Evolutionary conservation across 2,797 vertebrate genomes (phyloP).

Genomic region (Microtus obscurus): DNA sequence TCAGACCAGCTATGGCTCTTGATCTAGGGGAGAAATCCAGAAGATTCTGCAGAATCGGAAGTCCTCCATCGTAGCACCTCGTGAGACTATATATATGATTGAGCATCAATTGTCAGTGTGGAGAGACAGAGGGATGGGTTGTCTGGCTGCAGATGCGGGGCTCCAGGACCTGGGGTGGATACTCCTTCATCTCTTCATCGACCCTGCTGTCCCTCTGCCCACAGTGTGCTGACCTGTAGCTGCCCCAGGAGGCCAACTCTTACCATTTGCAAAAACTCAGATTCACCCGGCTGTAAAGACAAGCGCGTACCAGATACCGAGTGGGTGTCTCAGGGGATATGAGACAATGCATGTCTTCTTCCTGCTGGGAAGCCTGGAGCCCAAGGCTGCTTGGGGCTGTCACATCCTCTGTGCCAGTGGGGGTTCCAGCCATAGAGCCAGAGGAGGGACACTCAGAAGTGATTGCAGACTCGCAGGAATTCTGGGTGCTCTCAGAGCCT

Average conservation of each 20-base stretch:
- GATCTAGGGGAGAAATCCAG: not conserved
- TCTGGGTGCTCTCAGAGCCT: not conserved
- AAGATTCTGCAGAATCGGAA: not conserved
- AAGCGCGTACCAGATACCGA: not conserved
- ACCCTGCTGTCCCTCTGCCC: not conserved
- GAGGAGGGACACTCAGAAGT: not conserved
- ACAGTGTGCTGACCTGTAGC: slow-evolving; percentile 20
- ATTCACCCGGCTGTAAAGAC: not conserved
- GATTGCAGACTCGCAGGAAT: not conserved
- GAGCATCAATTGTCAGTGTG: not conserved
- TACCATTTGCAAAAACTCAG: not conserved
- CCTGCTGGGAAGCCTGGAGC: too few relatives aligned
- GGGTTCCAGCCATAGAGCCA: too few relatives aligned
- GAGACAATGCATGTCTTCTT: rapidly evolving
- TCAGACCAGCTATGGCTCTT: not conserved
- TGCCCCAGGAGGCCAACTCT: not conserved
- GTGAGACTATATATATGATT: too few relatives aligned
- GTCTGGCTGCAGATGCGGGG: not conserved
- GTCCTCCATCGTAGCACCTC: rapidly evolving
- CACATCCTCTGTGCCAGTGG: rapidly evolving
- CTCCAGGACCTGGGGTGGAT: not conserved
- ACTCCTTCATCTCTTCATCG: not conserved
- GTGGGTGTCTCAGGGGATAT: slow-evolving; percentile 6
- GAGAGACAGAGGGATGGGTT: not conserved
- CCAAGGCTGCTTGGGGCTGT: rapidly evolving